Base-by-base conservation (phyloP, 2,888 invertebrate genomes). In the Mesorhabditis spiculigera region DNA sequence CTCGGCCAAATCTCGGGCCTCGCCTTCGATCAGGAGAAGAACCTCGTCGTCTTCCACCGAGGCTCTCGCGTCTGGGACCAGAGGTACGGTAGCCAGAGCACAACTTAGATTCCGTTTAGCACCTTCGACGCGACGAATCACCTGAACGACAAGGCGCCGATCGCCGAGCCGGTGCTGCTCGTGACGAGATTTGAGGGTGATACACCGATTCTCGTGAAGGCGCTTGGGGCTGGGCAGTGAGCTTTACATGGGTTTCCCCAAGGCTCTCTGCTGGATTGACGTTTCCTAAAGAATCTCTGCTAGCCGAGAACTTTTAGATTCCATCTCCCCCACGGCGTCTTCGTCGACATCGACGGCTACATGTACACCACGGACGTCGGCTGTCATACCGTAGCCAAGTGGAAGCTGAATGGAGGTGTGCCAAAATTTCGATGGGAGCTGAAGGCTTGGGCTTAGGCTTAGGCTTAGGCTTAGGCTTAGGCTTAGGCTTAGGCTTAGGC, bases 341-440 rank as follows among this genome's bases (percentile, higher is more conserved):
- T 93, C 13, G 91, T 96, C 16, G 95, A 96, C 86, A 90, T 91
- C 75, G 77, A 80, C 6, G 94, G 93, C 77, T 93, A 94, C 85
- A 90, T 93, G 28, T 97, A 95, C 94, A 89, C 95, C 43, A 97
- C 97, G 3, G 97, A 97, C 87, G 94, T 96, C 10, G 97, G 93
- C 0, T 90, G 95, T 81, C 96, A 97, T 88, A 96, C 97, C 89
- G 95, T 86, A 5, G 75, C 81, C 45, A 82, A 82, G 68, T 85
- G 80, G 81, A 75, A 71, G 64, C 69, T 76, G 13, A 73, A 72
- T 4, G 73, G 72, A 13, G 66, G 71, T 64, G 63, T 68, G 28
- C 28, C 3, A 28, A 28, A 28, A 28, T 28, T 28, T 1, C 28
- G 3, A 28, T 28, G 28, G 28, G 28, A 28, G 28, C 28, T 28